These are phyloP conservation scores for Neotoma lepida DNA, from an alignment of 2,113 vertebrate genomes.

Conservation along the genomic window DNA sequence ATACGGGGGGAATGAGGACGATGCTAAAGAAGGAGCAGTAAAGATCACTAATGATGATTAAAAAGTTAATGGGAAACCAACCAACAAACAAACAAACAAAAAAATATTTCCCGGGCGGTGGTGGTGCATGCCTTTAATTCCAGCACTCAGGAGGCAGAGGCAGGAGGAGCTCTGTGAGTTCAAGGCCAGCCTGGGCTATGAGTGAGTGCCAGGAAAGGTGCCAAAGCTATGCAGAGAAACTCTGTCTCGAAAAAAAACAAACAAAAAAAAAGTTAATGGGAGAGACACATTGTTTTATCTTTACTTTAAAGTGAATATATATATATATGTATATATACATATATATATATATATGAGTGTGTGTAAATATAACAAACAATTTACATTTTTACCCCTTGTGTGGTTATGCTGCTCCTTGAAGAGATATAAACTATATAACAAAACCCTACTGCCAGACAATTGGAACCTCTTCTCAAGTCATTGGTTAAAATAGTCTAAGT, in stretches of 20 bases:
- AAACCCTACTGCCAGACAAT: background rate
- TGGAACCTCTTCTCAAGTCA: background rate
- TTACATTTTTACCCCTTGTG: too few relatives aligned
- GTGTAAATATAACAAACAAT: too few relatives aligned
- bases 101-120: too few relatives aligned
- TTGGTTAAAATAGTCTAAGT: background rate
- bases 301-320: background rate
- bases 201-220: too few relatives aligned
- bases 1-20: too few relatives aligned
- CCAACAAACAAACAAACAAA: too few relatives aligned
- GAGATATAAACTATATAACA: background rate
- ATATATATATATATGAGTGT: background rate
- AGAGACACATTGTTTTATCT: background rate
- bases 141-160: too few relatives aligned
- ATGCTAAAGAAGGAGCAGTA: background rate
- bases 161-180: too few relatives aligned
- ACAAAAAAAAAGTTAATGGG: background rate
- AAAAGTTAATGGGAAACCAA: background rate
- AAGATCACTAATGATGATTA: background rate
- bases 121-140: too few relatives aligned
- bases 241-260: too few relatives aligned
- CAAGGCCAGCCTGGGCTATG: too few relatives aligned
- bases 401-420: background rate
- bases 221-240: too few relatives aligned
- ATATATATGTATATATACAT: background rate